Conservation (phyloP, 2,113 vertebrate species). For the Cepphus grylle region DNA sequence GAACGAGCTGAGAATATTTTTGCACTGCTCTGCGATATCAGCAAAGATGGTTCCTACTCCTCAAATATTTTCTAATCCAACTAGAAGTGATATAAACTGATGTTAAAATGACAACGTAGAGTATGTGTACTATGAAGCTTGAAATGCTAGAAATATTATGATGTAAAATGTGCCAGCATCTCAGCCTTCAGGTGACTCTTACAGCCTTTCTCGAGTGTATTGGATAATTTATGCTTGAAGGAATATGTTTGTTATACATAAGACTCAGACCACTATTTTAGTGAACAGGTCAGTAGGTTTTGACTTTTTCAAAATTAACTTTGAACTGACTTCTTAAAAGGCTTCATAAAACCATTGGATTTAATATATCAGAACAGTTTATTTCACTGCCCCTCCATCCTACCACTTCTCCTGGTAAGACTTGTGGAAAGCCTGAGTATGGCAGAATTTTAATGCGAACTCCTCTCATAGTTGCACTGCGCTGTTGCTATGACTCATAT, state of each 20-base stretch:
- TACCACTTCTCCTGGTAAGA: background rate
- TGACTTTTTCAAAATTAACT: background rate
- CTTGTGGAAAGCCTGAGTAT: background rate
- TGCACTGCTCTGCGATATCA: background rate
- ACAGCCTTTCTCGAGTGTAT: background rate
- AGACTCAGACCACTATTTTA: background rate
- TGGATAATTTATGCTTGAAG: background rate
- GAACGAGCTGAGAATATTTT: background rate
- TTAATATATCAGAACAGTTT: background rate
- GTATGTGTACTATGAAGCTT: background rate
- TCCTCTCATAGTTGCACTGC: background rate
- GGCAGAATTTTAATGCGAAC: background rate
- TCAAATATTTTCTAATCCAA: background rate
- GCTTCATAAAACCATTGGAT: background rate
- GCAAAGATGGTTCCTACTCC: background rate
- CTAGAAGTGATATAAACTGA: background rate
- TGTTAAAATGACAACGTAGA: background rate
- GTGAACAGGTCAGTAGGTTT: background rate
- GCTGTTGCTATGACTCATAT: background rate
- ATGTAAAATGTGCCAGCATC: background rate
- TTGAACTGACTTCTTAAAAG: background rate
- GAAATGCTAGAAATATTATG: background rate
- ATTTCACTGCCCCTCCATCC: background rate
- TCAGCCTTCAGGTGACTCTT: background rate
- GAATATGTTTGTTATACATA: background rate